Conservation (phyloP, 1,140 invertebrate species). For the Saxidomus purpurata region DNA sequence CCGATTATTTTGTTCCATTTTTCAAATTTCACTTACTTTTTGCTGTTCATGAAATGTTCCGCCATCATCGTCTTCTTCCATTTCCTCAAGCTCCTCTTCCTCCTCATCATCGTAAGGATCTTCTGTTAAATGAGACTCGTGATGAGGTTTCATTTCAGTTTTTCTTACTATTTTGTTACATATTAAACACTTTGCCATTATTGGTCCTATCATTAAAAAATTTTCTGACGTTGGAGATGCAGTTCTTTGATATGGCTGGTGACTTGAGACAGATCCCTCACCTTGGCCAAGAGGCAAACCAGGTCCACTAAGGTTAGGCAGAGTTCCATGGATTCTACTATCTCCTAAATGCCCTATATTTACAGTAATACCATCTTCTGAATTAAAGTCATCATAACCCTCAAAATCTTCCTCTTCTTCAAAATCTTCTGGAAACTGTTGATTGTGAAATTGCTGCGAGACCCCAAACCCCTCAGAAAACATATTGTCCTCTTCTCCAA, state of each 20-base stretch:
- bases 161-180: slow-evolving; percentile 65
- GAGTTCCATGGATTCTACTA: neutral
- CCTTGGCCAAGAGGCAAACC: neutral
- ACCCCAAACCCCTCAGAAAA: slow-evolving; percentile 14
- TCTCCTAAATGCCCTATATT: neutral
- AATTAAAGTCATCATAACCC: slow-evolving; percentile 37
- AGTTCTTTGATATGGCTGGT: neutral
- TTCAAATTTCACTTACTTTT: too few relatives aligned
- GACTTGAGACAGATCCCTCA: neutral
- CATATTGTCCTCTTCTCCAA: neutral
- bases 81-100: slow-evolving; percentile 7
- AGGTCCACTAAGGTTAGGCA: neutral
- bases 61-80: neutral
- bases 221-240: slow-evolving; percentile 30
- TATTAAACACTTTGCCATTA: slow-evolving; percentile 51
- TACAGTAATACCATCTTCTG: neutral
- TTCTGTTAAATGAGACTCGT: slow-evolving; percentile 40
- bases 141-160: slow-evolving; percentile 44
- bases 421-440: neutral
- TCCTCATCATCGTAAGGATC: slow-evolving; percentile 52
- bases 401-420: slow-evolving; percentile 48
- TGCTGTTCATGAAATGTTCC: neutral
- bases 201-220: slow-evolving; percentile 54
- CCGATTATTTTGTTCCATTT: too few relatives aligned
- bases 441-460: neutral